Percentiles rank a stretch among this genome's conserved stretches.
phyloP scores from a whole-genome alignment of 2,888 invertebrate genomes.

The Seira sanloemensis region DNA sequence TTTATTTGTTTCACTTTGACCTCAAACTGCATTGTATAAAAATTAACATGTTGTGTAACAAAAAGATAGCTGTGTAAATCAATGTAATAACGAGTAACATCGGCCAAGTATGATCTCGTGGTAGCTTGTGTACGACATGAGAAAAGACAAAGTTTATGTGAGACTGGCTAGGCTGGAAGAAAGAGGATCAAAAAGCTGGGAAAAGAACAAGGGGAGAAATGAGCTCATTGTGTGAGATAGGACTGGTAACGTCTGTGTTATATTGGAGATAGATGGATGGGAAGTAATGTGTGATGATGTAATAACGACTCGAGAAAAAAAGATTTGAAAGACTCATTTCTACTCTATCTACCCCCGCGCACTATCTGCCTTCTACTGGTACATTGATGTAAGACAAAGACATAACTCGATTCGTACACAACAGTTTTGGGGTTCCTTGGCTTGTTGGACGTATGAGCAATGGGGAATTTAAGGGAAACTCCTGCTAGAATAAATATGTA shows the following conservation, averaged over 20 bases:
- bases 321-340: slow-evolving; percentile 68
- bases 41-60: too few relatives aligned
- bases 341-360: slow-evolving; percentile 48
- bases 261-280: slow-evolving; percentile 70
- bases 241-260: slow-evolving; percentile 65
- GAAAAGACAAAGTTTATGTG: too few relatives aligned
- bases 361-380: too few relatives aligned
- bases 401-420: neutral
- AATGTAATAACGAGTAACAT: too few relatives aligned
- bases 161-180: too few relatives aligned
- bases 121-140: too few relatives aligned
- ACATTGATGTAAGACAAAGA: neutral
- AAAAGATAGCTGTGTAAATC: too few relatives aligned
- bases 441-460: neutral
- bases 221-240: slow-evolving; percentile 38
- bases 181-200: slow-evolving; percentile 22
- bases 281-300: slow-evolving; percentile 70
- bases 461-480: neutral
- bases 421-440: neutral
- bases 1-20: too few relatives aligned
- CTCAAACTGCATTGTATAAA: too few relatives aligned
- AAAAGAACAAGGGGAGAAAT: slow-evolving; percentile 40
- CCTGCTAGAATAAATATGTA: too few relatives aligned
- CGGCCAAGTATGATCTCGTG: too few relatives aligned
- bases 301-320: slow-evolving; percentile 66